phyloP scores from a whole-genome alignment of 2,888 invertebrate genomes.

The Hermaeophaga mercurialis region DNA sequence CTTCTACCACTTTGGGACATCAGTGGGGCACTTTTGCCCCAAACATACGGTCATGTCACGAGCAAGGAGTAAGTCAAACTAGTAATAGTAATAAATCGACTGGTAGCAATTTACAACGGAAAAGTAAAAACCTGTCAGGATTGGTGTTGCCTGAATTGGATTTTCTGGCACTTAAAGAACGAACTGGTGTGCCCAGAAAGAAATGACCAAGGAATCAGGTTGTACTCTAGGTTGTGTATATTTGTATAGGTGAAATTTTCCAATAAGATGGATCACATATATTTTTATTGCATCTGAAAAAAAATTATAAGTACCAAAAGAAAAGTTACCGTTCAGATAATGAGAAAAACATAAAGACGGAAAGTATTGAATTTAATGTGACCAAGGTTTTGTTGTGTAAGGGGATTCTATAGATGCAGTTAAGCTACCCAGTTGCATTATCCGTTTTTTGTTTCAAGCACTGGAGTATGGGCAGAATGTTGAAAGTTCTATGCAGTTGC shows the following conservation, averaged over 20 bases:
- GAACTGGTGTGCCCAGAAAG: conserved; percentile 46
- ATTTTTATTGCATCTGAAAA: no score
- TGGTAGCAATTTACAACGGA: conserved; percentile 19
- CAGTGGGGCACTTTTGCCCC: conserved; percentile 47
- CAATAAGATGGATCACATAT: not conserved
- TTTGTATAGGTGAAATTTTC: conserved; percentile 19
- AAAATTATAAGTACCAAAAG: no score
- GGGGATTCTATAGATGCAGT: no score
- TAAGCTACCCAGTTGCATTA: no score
- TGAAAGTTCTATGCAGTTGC: no score
- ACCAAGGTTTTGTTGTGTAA: no score
- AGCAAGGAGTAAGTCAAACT: conserved; percentile 5
- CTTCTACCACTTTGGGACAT: conserved; percentile 8
- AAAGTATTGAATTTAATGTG: no score
- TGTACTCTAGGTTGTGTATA: conserved; percentile 49
- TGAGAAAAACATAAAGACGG: no score
- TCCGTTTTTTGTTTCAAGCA: no score
- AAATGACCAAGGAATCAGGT: conserved; percentile 58
- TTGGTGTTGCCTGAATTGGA: conserved; percentile 63
- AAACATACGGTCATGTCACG: conserved; percentile 30
- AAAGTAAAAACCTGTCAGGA: conserved; percentile 50
- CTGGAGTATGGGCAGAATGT: no score
- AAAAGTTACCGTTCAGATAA: no score
- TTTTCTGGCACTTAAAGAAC: conserved; percentile 59
- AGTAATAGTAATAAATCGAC: conserved; percentile 4